Evolutionary conservation across 2,113 vertebrate species (phyloP).

Genomic region (Lasiurus cinereus): DNA sequence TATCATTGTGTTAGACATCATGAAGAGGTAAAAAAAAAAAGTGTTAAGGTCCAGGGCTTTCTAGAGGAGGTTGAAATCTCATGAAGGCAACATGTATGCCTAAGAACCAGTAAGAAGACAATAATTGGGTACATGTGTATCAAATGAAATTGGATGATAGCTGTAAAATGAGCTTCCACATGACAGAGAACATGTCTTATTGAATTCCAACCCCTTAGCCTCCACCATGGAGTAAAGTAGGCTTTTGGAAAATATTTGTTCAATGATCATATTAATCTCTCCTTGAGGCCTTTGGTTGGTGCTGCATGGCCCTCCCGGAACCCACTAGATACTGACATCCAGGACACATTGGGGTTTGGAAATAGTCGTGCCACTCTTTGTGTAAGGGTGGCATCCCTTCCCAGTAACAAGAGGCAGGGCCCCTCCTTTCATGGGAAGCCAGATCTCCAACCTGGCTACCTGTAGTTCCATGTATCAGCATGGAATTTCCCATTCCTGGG

Average conservation of each 20-base stretch:
- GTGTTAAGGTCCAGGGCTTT: neutral
- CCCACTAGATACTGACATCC: neutral
- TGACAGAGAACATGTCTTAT: neutral
- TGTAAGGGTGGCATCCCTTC: neutral
- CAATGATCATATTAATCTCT: neutral
- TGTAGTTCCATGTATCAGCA: neutral
- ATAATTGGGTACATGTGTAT: neutral
- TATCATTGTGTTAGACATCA: neutral
- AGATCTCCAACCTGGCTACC: neutral
- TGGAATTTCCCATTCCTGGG: neutral
- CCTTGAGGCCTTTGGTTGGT: neutral
- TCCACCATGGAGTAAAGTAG: neutral
- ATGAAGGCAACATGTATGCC: neutral
- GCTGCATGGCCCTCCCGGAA: neutral
- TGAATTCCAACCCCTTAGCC: neutral
- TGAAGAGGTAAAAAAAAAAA: neutral
- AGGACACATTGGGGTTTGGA: neutral
- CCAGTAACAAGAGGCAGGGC: neutral
- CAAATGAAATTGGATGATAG: neutral
- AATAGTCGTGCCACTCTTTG: neutral
- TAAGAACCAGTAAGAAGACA: neutral
- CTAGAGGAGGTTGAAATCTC: slow-evolving; percentile 29
- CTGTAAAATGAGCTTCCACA: neutral
- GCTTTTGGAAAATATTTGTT: neutral
- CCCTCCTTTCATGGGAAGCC: neutral